Conservation (phyloP, 1,140 invertebrate species). For the Aradophagus sp. region DNA sequence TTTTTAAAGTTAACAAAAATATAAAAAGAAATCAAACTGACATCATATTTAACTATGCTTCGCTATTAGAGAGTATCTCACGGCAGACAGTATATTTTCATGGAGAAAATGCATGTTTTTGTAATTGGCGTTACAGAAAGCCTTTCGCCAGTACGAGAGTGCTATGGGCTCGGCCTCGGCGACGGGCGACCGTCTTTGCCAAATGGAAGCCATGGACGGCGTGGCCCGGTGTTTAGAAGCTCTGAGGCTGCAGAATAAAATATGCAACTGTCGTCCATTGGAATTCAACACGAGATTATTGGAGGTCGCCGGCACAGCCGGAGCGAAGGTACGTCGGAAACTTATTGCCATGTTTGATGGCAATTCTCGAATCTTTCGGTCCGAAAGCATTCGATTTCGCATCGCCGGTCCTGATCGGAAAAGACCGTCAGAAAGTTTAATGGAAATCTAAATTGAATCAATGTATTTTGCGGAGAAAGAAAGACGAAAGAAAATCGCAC, state of each 20-base stretch:
- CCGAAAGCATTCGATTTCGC: no score
- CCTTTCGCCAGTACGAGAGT: slow-evolving; percentile 86
- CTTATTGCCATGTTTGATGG: slow-evolving; percentile 35
- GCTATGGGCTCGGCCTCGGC: slow-evolving; percentile 87
- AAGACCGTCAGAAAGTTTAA: background rate
- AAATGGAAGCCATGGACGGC: slow-evolving; percentile 92
- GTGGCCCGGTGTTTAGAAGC: slow-evolving; percentile 86
- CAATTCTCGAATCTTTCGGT: background rate
- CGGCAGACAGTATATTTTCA: no score
- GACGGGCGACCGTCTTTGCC: slow-evolving; percentile 85
- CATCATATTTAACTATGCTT: no score
- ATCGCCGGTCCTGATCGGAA: slow-evolving; percentile 10
- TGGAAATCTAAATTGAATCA: slow-evolving; percentile 3
- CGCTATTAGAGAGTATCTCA: no score
- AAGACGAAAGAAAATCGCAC: no score
- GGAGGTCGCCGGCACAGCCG: slow-evolving; percentile 86
- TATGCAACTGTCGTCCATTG: slow-evolving; percentile 87
- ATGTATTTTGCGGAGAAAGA: no score
- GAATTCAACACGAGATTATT: slow-evolving; percentile 88
- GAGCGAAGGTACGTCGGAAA: slow-evolving; percentile 80
- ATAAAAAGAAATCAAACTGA: no score
- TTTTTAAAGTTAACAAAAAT: no score
- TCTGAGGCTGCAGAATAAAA: slow-evolving; percentile 84
- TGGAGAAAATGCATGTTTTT: no score
- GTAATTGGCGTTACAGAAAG: slow-evolving; percentile 75